Conservation (phyloP, 2,888 invertebrate genomes). For the Agrochola macilenta region DNA sequence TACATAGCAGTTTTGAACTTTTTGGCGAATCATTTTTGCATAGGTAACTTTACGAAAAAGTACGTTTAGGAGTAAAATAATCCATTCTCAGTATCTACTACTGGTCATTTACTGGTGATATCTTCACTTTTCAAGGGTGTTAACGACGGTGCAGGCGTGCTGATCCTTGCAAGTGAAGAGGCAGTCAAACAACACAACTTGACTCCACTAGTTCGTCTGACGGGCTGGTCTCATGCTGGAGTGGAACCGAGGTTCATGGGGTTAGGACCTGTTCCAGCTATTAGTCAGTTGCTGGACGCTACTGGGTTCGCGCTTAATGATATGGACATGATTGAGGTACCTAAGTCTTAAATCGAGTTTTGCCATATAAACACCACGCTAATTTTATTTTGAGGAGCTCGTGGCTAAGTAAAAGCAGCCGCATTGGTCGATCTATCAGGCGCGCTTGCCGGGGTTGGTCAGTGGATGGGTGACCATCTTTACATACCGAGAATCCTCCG, state of each 20-base stretch:
- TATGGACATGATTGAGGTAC: slow-evolving; percentile 98
- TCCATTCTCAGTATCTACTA: neutral
- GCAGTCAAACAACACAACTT: slow-evolving; percentile 93
- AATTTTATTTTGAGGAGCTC: neutral
- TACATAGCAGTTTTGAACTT: neutral
- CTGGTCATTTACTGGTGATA: neutral
- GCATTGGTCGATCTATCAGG: too few relatives aligned
- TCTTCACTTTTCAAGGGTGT: slow-evolving; percentile 92
- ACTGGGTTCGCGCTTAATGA: slow-evolving; percentile 94
- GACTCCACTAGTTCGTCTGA: slow-evolving; percentile 96
- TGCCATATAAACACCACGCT: neutral
- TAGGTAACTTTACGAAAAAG: neutral
- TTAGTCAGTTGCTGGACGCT: slow-evolving; percentile 94
- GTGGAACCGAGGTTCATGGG: slow-evolving; percentile 99
- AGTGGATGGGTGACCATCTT: too few relatives aligned
- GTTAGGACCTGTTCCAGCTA: slow-evolving; percentile 98
- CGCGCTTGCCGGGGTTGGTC: too few relatives aligned
- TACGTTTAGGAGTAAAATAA: neutral
- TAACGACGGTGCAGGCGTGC: slow-evolving; percentile 97
- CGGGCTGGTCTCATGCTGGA: slow-evolving; percentile 96
- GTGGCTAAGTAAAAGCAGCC: too few relatives aligned
- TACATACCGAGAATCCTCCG: too few relatives aligned
- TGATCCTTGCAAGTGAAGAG: slow-evolving; percentile 97
- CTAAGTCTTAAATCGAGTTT: slow-evolving; percentile 8
- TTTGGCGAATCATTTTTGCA: neutral